These are phyloP conservation scores for Vultur gryphus DNA, from an alignment of 2,797 vertebrate species.

Conservation along the genomic window DNA sequence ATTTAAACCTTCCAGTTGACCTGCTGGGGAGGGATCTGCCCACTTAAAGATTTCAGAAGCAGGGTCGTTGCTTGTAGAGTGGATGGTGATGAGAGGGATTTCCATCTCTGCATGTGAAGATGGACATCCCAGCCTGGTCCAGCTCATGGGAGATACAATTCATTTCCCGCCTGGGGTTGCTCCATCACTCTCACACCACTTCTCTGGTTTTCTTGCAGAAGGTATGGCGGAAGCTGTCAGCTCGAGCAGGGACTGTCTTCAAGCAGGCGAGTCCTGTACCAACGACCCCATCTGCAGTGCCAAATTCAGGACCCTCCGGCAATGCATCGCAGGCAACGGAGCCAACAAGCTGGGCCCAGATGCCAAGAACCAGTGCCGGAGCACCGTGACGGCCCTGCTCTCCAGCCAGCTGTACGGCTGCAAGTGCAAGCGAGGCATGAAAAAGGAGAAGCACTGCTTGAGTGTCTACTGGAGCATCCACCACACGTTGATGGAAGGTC, in stretches of 20 bases:
- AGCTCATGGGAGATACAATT: not conserved
- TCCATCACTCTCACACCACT: not conserved
- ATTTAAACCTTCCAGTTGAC: not conserved
- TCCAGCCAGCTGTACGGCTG: slow-evolving; percentile 89
- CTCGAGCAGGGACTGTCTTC: slow-evolving; percentile 82
- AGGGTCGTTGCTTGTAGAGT: not conserved
- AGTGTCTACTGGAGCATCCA: slow-evolving; percentile 95
- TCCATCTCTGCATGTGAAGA: not conserved
- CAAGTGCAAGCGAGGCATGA: slow-evolving; percentile 92
- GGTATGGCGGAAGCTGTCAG: slow-evolving; percentile 67
- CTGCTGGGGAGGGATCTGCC: not conserved
- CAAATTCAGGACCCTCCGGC: slow-evolving; percentile 86
- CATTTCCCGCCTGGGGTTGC: fast-evolving
- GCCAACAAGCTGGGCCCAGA: slow-evolving; percentile 86
- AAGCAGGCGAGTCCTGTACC: slow-evolving; percentile 87
- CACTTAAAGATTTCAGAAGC: not conserved
- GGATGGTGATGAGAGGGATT: not conserved
- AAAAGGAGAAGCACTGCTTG: slow-evolving; percentile 91
- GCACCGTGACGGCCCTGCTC: slow-evolving; percentile 84
- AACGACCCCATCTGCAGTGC: slow-evolving; percentile 87
- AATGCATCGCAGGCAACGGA: slow-evolving; percentile 89
- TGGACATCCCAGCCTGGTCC: not conserved
- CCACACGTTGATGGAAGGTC: slow-evolving; percentile 88
- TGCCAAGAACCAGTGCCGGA: slow-evolving; percentile 87
- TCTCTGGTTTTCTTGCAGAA: slow-evolving; percentile 67